Evolutionary conservation across 2,888 invertebrate genomes (phyloP).

Genomic region (Helobdella robusta): DNA sequence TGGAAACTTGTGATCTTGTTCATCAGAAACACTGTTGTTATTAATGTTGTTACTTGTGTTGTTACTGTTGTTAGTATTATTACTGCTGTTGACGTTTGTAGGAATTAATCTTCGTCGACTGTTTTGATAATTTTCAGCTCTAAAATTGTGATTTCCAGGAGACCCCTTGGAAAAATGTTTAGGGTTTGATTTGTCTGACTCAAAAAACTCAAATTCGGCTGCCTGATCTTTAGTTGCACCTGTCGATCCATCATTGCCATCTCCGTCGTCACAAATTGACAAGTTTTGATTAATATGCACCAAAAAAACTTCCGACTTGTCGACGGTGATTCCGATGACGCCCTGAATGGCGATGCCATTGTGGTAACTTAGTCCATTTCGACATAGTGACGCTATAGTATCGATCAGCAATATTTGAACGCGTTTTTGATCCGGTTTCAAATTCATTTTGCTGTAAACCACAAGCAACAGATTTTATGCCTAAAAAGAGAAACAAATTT

Average conservation of each 20-base stretch:
- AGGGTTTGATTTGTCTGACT: too few relatives aligned
- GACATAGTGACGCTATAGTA: conserved; percentile 17
- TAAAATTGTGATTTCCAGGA: too few relatives aligned
- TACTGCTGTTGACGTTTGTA: background rate
- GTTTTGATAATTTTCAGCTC: too few relatives aligned
- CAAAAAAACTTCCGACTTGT: conserved; percentile 21
- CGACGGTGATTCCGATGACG: conserved; percentile 24
- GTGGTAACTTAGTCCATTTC: conserved; percentile 17
- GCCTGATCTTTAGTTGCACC: too few relatives aligned
- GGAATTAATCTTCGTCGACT: conserved; percentile 1
- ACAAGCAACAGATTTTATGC: too few relatives aligned
- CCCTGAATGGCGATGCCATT: conserved; percentile 15
- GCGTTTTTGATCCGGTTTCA: conserved; percentile 23
- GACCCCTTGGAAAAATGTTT: too few relatives aligned
- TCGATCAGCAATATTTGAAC: conserved; percentile 17
- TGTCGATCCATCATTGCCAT: background rate
- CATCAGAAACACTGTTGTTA: background rate
- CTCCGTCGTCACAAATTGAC: conserved; percentile 14
- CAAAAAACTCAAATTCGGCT: too few relatives aligned
- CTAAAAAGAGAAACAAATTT: background rate
- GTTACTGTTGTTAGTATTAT: conserved; percentile 6
- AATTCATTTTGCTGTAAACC: conserved; percentile 21
- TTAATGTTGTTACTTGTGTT: conserved; percentile 5
- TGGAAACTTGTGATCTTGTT: too few relatives aligned
- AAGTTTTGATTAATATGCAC: conserved; percentile 25